These are phyloP conservation scores for Zaprionus vittiger DNA, from an alignment of 1,140 invertebrate genomes.

Conservation along the genomic window DNA sequence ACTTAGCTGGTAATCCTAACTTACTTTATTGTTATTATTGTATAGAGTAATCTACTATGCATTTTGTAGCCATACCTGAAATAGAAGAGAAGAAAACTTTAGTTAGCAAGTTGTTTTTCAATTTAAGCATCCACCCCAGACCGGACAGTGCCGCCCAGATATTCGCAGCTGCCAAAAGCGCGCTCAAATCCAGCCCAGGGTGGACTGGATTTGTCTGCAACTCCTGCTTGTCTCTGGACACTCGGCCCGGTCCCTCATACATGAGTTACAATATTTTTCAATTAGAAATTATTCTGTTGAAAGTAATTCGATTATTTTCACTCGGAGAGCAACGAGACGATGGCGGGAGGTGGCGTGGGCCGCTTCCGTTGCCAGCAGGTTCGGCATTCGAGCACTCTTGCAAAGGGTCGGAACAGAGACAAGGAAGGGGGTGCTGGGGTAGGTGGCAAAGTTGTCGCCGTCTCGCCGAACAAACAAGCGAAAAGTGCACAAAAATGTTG, in stretches of 20 bases:
- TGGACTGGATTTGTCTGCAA: constrained; percentile 28
- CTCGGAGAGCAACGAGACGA: constrained; percentile 65
- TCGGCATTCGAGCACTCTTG: constrained; percentile 6
- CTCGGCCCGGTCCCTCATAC: constrained; percentile 36
- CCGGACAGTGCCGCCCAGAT: not conserved
- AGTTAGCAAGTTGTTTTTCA: constrained; percentile 1
- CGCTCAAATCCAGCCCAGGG: not conserved
- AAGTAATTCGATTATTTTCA: constrained; percentile 85
- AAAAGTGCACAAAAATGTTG: constrained; percentile 74
- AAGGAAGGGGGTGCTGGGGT: not conserved
- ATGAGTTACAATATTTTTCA: constrained; percentile 84
- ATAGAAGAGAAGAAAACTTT: constrained; percentile 28
- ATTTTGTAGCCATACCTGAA: constrained; percentile 35
- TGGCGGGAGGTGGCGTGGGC: constrained; percentile 48
- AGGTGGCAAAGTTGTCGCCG: constrained; percentile 30
- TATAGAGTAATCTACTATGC: not conserved
- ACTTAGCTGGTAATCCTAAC: not conserved
- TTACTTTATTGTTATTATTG: not conserved
- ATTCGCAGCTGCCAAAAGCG: not conserved
- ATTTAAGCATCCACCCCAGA: not conserved
- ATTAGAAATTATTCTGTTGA: constrained; percentile 85
- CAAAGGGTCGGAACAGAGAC: not conserved
- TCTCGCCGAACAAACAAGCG: constrained; percentile 48
- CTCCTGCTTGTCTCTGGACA: constrained; percentile 34
- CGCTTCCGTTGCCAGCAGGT: constrained; percentile 48